Conservation (phyloP, 2,113 vertebrate species). For the Trogon melanurus region DNA sequence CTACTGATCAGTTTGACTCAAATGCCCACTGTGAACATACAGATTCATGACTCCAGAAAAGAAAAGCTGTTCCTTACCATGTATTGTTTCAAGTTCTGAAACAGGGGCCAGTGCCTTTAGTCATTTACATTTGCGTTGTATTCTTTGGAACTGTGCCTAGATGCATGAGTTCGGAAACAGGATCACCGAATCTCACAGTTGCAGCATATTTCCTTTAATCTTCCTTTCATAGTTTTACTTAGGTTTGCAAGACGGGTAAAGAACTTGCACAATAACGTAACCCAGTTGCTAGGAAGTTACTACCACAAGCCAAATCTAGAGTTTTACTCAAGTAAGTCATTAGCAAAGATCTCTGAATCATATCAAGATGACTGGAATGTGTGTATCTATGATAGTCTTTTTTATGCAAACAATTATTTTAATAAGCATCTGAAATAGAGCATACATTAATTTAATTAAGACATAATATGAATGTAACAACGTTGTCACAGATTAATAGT, state of each 20-base stretch:
- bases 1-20: neutral
- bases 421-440: neutral
- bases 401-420: slow-evolving; percentile 1
- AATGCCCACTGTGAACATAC: neutral
- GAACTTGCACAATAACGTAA: neutral
- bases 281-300: neutral
- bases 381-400: neutral
- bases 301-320: neutral
- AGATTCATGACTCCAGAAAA: neutral
- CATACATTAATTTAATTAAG: slow-evolving; percentile 27
- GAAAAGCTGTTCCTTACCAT: neutral
- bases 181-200: neutral
- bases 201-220: neutral
- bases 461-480: neutral
- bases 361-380: neutral
- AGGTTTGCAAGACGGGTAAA: neutral
- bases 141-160: neutral
- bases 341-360: neutral
- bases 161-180: neutral
- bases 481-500: neutral
- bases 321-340: neutral
- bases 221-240: neutral
- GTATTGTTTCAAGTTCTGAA: neutral
- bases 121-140: neutral
- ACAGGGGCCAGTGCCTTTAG: neutral